Evolutionary conservation across 2,888 invertebrate genomes (phyloP), one percentile per base, ranked within the genome.

Genomic region (Limnephilus rhombicus): DNA sequence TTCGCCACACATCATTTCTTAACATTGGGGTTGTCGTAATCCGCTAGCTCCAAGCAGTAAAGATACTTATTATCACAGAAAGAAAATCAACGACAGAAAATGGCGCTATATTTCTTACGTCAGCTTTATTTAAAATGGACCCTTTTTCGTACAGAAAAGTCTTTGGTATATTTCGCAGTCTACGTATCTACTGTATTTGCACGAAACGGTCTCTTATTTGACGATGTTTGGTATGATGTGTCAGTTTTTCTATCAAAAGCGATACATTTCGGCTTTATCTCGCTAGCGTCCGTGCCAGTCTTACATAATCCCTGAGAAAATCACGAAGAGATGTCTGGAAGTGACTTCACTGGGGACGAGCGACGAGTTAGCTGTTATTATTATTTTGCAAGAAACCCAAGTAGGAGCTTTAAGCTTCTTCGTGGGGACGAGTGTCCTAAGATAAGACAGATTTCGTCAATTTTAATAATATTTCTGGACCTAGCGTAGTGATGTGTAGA

Each of bases 401-500:
- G 83, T 83, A 2, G n/a, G 68, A 68, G 68, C 68, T 68, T 68
- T 68, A 68, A 68, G 68, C 83, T 41, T 18, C 83, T 83, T n/a
- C 37, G 24, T 41, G 24, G 83, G 11, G 83, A 83, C 83, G 24
- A 37, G 31, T 37, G 24, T 37, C 37, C 37, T 11, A 11, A 83
- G 83, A 83, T 83, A 83, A 37, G 83, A 37, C 37, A 83, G 37
- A 24, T 18, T 37, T 12, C 31, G 37, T 37, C 83, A 37, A 83
- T 41, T 83, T 83, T 83, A 83, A 68, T 83, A 83, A 83, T 83
- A 83, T 83, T 31, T 83, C 83, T 83, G 37, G 83, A 83, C n/a
- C 37, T 24, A 18, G 83, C 34, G 34, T 37, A 18, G 83, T 37
- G 34, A 37, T 24, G 34, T 83, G 83, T 9, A 83, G 7, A 68